Base-by-base conservation (phyloP, 2,113 vertebrate species). In the Camelus bactrianus region DNA sequence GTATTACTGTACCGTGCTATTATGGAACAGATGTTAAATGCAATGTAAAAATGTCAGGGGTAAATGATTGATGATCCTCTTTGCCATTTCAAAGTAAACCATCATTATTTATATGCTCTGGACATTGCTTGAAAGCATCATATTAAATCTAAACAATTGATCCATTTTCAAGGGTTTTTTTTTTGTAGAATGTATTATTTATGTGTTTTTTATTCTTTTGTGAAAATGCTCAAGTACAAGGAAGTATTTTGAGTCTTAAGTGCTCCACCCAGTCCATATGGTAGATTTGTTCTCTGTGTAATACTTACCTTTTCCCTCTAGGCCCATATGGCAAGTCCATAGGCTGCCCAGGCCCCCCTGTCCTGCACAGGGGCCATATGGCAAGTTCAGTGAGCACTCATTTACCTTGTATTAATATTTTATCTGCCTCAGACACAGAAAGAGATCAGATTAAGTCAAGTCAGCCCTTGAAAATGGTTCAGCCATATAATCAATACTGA, bases 61-160 rank as follows among this genome's bases (percentile, higher is more conserved):
- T 98, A 99, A 99, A 99, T 99, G 99, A 99, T 98, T 99, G 98
- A 99, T 99, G 98, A 98, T 97, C 93, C 96, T 98, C 98, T 98
- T 98, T 98, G 96, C 98, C 98, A 98, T 98, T 99, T 98, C 98
- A 98, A 98, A 98, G 98, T 98, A 98, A 98, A 98, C 97, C 97
- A 98, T 98, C 98, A 98, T 99, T 99, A 99, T 99, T 99, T 99
- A 98, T 98, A 98, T 97, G 98, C 98, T 97, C 97, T 99, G 98
- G 98, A 98, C 98, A 98, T 94, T 98, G 98, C 97, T 98, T 98
- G 98, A 98, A 98, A 99, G 97, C 98, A 98, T 98, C 98, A 98
- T 98, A 98, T 98, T 98, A 98, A 98, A 98, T 97, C 98, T 97
- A 98, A 98, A 99, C 98, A 99, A 99, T 98, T 98, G 98, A 98